Conservation (phyloP, 2,888 invertebrate species). For the Neoaliturus tenellus region DNA sequence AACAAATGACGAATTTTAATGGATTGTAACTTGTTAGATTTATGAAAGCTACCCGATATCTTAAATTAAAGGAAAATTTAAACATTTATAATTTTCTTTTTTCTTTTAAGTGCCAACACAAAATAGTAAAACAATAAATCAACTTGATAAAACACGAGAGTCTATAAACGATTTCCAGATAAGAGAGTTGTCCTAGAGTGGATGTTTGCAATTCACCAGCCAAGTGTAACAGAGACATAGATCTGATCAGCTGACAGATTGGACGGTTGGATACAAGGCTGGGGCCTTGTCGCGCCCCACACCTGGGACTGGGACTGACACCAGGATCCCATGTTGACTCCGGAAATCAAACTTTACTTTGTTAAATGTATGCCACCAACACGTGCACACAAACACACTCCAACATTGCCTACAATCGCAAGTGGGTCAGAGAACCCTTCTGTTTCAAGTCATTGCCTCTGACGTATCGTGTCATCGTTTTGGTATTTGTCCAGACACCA, state of each 20-base stretch:
- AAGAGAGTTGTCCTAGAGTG: background rate
- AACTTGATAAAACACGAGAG: no score
- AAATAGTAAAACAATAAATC: no score
- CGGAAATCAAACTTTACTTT: background rate
- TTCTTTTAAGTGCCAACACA: no score
- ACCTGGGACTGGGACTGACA: background rate
- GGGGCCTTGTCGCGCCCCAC: conserved; percentile 23
- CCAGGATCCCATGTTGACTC: background rate
- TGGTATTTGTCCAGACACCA: conserved; percentile 31
- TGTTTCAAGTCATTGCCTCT: conserved; percentile 28
- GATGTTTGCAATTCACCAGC: background rate
- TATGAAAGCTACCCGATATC: no score
- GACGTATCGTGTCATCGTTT: conserved; percentile 22
- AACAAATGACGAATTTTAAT: no score
- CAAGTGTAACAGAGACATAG: background rate
- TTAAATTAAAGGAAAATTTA: no score
- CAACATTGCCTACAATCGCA: background rate
- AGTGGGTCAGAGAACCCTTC: conserved; percentile 20
- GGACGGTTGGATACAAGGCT: background rate
- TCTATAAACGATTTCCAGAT: background rate
- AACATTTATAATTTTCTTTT: no score
- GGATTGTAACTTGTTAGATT: no score
- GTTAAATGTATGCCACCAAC: background rate
- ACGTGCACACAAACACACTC: background rate
- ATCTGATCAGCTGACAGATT: conserved; percentile 30